phyloP scores from a whole-genome alignment of 2,888 invertebrate species.

The Morpho helenor region DNA sequence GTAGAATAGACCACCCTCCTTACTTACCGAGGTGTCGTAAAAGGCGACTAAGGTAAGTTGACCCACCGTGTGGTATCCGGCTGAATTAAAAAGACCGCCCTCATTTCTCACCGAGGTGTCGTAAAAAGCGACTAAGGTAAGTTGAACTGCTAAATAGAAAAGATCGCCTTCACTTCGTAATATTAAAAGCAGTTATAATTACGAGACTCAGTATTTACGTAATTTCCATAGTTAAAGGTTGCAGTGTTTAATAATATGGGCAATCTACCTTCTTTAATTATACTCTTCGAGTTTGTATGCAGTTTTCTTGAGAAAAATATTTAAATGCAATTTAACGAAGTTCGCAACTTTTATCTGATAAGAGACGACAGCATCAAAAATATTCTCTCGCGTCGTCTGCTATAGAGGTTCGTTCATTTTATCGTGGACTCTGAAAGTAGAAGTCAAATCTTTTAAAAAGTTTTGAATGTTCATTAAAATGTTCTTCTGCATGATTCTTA shows the following conservation, averaged over 20 bases:
- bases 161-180: too few species aligned
- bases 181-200: too few species aligned
- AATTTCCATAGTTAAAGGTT: constrained; percentile 7
- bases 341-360: constrained; percentile 47
- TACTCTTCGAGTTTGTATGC: constrained; percentile 17
- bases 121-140: too few species aligned
- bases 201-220: background rate
- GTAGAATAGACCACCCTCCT: too few species aligned
- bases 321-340: constrained; percentile 32
- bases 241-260: constrained; percentile 1
- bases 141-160: too few species aligned
- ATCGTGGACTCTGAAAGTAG: constrained; percentile 28
- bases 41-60: too few species aligned
- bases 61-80: too few species aligned
- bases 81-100: too few species aligned
- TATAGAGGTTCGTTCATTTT: constrained; percentile 36
- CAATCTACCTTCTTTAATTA: constrained; percentile 10
- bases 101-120: too few species aligned
- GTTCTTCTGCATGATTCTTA: too few species aligned
- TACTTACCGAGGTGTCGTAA: too few species aligned
- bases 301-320: constrained; percentile 19
- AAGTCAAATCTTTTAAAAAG: background rate
- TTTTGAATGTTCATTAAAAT: background rate
- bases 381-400: constrained; percentile 37
- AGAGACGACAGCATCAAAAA: constrained; percentile 37